Evolutionary conservation across 2,888 invertebrate genomes (phyloP).

Genomic region (Halictus quadricinctus): DNA sequence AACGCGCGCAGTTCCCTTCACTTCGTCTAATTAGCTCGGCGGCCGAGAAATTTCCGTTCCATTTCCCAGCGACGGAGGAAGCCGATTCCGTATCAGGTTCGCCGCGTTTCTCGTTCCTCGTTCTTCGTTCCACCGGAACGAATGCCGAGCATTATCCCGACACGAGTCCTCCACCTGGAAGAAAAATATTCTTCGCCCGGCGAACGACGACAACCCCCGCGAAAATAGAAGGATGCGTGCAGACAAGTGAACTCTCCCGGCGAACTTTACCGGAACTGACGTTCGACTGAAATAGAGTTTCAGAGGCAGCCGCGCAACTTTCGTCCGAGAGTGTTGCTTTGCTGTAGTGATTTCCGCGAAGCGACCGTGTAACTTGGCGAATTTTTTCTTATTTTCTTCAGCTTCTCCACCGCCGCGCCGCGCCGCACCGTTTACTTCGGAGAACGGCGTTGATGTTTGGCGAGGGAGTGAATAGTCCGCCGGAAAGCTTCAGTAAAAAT

Average conservation of each 20-base stretch:
- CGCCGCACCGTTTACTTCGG: not conserved
- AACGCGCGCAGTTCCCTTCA: constrained; percentile 26
- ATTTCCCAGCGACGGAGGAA: constrained; percentile 45
- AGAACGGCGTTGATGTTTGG: not conserved
- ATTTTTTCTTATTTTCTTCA: not conserved
- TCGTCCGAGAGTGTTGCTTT: not conserved
- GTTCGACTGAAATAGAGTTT: constrained; percentile 52
- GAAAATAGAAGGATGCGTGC: constrained; percentile 4
- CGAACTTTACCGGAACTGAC: constrained; percentile 41
- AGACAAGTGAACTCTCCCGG: constrained; percentile 25
- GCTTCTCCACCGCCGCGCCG: not conserved
- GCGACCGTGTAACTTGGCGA: not conserved
- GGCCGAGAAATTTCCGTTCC: constrained; percentile 40
- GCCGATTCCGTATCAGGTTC: constrained; percentile 60
- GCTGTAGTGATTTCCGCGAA: constrained; percentile 8
- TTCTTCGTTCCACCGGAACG: not conserved
- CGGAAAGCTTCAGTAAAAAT: not conserved
- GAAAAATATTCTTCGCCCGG: constrained; percentile 25
- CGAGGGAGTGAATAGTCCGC: not conserved
- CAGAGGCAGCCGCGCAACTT: not conserved
- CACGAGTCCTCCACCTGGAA: constrained; percentile 5
- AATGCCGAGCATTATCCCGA: constrained; percentile 40
- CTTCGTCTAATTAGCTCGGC: constrained; percentile 57
- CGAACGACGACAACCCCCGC: not conserved
- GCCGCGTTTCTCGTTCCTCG: constrained; percentile 12